A percentile compares a stretch with the other conserved stretches of the same genome.
These are phyloP conservation scores for Atherinomorus stipes DNA, from an alignment of 2,113 vertebrate genomes.

Conservation along the genomic window DNA sequence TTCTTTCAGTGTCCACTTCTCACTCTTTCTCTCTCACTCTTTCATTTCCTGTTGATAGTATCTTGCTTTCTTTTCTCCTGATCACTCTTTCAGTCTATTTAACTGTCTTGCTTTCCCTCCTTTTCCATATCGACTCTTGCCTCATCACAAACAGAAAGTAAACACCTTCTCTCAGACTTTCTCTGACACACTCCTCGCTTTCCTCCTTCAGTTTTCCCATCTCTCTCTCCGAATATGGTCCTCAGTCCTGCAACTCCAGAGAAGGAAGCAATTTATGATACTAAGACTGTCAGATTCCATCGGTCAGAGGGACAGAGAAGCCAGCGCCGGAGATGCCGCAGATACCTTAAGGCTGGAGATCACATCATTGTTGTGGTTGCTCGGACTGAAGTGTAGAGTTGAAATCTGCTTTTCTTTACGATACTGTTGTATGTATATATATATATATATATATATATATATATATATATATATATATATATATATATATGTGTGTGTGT, in stretches of 20 bases:
- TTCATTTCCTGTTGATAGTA: conserved; percentile 16
- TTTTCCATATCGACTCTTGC: conserved; percentile 3
- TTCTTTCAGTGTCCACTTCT: conserved; percentile 38
- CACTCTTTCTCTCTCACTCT: conserved; percentile 12
- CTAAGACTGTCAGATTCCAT: conserved; percentile 28
- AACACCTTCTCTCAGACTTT: conserved; percentile 23
- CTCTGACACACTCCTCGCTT: neutral
- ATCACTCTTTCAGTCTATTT: neutral
- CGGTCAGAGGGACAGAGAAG: conserved; percentile 16
- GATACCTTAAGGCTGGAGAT: conserved; percentile 28
- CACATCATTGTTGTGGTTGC: neutral
- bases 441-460: too few species aligned
- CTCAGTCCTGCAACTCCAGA: conserved; percentile 31
- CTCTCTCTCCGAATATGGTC: conserved; percentile 54
- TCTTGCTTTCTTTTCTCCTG: neutral
- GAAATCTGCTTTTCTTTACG: neutral
- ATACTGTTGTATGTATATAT: too few species aligned
- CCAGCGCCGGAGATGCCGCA: conserved; percentile 38
- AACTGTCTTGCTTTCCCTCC: neutral
- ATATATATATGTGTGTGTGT: too few species aligned
- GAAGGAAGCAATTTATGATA: conserved; percentile 46
- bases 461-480: too few species aligned
- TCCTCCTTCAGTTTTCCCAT: conserved; percentile 30
- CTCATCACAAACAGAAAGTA: conserved; percentile 12
- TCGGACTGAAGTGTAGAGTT: neutral